phyloP scores from a whole-genome alignment of 2,113 vertebrate species.

The Grammomys surdaster region DNA sequence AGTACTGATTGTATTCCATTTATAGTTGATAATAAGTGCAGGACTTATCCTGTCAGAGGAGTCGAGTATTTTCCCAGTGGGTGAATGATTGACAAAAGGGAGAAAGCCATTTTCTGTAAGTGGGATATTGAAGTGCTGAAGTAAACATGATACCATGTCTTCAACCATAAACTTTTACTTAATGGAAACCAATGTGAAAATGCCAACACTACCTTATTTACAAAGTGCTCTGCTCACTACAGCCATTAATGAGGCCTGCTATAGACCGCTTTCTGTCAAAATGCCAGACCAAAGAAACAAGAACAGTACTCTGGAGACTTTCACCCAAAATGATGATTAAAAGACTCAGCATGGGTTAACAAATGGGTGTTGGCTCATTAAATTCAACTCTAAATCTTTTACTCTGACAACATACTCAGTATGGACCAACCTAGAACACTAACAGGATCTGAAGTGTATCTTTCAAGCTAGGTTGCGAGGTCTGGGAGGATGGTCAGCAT shows the following conservation, averaged over 20 bases:
- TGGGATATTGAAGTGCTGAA: not conserved
- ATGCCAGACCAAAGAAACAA: slow-evolving; percentile 61
- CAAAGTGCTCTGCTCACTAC: not conserved
- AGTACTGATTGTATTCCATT: not conserved
- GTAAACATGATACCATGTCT: slow-evolving; percentile 19
- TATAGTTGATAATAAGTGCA: not conserved
- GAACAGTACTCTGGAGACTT: not conserved
- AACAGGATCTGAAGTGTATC: not conserved
- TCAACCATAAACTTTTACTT: not conserved
- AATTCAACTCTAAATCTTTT: slow-evolving; percentile 19
- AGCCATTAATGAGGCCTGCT: slow-evolving; percentile 21
- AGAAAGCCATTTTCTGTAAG: not conserved
- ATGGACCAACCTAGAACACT: not conserved
- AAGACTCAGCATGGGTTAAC: slow-evolving; percentile 51
- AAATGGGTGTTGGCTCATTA: slow-evolving; percentile 35
- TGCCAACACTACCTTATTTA: slow-evolving; percentile 44
- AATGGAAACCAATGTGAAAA: slow-evolving; percentile 52
- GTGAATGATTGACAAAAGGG: not conserved
- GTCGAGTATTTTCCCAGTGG: not conserved
- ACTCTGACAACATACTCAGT: slow-evolving; percentile 49
- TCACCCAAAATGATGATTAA: slow-evolving; percentile 68
- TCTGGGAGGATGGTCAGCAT: rapidly evolving
- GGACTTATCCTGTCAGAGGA: not conserved
- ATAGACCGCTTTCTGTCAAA: slow-evolving; percentile 42
- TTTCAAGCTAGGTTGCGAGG: not conserved